phyloP scores from a whole-genome alignment of 1,140 invertebrate genomes.

The Aphidius ervi region DNA sequence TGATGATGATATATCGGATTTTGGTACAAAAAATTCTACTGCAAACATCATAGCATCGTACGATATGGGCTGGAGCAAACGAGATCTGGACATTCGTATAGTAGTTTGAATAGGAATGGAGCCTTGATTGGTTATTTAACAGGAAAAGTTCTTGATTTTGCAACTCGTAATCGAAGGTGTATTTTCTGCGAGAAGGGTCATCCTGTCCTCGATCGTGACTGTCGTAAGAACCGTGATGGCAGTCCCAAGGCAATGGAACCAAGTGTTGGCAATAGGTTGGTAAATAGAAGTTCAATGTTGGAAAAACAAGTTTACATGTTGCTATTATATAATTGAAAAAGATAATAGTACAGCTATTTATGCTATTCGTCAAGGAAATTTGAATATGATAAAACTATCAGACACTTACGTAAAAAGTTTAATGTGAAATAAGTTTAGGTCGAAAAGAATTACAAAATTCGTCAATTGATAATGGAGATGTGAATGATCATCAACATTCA shows the following conservation, averaged over 20 bases:
- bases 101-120: constrained; percentile 15
- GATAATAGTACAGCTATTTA: constrained; percentile 8
- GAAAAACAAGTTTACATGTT: constrained; percentile 10
- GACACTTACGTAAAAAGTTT: neutral
- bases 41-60: constrained; percentile 7
- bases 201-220: neutral
- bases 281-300: neutral
- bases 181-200: neutral
- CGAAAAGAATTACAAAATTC: no score
- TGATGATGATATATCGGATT: no score
- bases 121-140: neutral
- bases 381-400: constrained; percentile 3
- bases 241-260: constrained; percentile 13
- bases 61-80: constrained; percentile 14
- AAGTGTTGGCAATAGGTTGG: constrained; percentile 2
- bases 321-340: constrained; percentile 7
- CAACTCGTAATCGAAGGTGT: constrained; percentile 7
- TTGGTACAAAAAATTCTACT: no score
- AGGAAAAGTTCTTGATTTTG: constrained; percentile 4
- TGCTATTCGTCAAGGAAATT: neutral
- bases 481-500: no score
- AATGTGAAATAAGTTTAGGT: no score
- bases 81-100: neutral
- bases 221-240: constrained; percentile 6
- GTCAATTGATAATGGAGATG: no score